Evolutionary conservation across 2,113 vertebrate genomes (phyloP), one percentile per base, ranked within the genome.

Genomic region (Carassius gibelio): DNA sequence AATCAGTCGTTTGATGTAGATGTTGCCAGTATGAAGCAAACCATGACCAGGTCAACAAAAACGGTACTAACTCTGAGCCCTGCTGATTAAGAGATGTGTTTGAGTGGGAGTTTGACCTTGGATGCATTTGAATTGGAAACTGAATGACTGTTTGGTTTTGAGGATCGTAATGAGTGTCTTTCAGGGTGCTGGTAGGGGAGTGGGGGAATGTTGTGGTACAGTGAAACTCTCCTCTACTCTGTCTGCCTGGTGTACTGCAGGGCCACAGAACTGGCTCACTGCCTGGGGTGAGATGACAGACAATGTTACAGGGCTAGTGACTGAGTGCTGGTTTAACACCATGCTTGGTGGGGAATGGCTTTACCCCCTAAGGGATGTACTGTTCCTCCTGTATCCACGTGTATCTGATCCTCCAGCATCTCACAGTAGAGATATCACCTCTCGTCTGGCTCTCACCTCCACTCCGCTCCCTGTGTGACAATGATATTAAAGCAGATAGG

Each of bases 281-380:
- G 84, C 85, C 88, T 50, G 55, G 77, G 84, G 68, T 85, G 87
- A 57, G 1, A 87, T 88, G 89, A 45, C 82, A 90, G 87, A 85
- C 89, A 87, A 36, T 36, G 61, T 87, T 85, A 80, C 71, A 66
- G 26, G 57, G 30, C 71, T 64, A 52, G 79, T 15, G 78, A 59
- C 42, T 81, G 48, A 81, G 71, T 82, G 91, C 88, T 91, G 89
- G 77, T 85, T 87, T 86, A 86, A 87, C 62, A 86, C 78, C 80
- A 8, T 83, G 57, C 79, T 80, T 64, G 26, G 34, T 87, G 68
- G 64, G 75, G 48, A 87, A 85, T 66, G 59, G 59, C 57, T 69
- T 82, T 82, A 36, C 45, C 82, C 77, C 74, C 74, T 59, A 55
- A 81, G 78, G 68, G 85, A 75, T 79, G 74, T 85, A 75, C 78